phyloP scores from a whole-genome alignment of 1,140 invertebrate genomes.

The Drosophila kepulauana region DNA sequence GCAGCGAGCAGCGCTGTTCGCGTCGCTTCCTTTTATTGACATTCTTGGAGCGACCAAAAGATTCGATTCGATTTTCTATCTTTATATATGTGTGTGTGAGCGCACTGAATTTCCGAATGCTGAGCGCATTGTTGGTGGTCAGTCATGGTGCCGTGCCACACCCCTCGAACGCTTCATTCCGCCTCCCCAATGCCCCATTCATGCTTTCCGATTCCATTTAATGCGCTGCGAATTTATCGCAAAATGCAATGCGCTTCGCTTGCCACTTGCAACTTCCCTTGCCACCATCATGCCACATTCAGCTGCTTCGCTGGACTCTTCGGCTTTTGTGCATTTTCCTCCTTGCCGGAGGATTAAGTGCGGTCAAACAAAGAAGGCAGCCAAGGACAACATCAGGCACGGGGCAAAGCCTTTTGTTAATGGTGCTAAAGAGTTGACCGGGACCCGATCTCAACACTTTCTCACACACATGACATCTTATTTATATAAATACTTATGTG shows the following conservation, averaged over 20 bases:
- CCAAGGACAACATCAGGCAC: constrained; percentile 42
- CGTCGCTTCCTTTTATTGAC: constrained; percentile 62
- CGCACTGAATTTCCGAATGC: constrained; percentile 66
- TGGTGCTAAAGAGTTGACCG: constrained; percentile 74
- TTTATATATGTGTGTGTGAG: constrained; percentile 69
- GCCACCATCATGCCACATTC: neutral
- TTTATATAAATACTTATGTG: constrained; percentile 28
- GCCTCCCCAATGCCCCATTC: constrained; percentile 4
- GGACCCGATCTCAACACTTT: constrained; percentile 30
- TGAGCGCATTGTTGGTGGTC: constrained; percentile 68
- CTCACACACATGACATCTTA: constrained; percentile 29
- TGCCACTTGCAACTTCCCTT: neutral
- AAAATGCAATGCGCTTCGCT: constrained; percentile 65
- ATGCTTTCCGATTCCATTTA: constrained; percentile 49
- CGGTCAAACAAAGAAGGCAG: constrained; percentile 71
- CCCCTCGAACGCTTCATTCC: neutral
- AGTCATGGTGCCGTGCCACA: constrained; percentile 34
- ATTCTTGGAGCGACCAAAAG: constrained; percentile 51
- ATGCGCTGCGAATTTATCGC: constrained; percentile 75
- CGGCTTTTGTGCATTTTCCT: constrained; percentile 27
- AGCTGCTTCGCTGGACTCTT: neutral
- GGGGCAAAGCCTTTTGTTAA: constrained; percentile 71
- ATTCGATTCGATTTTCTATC: constrained; percentile 67
- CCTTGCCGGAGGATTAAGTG: constrained; percentile 65
- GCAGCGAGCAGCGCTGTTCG: constrained; percentile 17